A percentile compares a stretch with the other conserved stretches of the same genome.
phyloP scores from a whole-genome alignment of 2,797 vertebrate genomes.

The Argya squamiceps region DNA sequence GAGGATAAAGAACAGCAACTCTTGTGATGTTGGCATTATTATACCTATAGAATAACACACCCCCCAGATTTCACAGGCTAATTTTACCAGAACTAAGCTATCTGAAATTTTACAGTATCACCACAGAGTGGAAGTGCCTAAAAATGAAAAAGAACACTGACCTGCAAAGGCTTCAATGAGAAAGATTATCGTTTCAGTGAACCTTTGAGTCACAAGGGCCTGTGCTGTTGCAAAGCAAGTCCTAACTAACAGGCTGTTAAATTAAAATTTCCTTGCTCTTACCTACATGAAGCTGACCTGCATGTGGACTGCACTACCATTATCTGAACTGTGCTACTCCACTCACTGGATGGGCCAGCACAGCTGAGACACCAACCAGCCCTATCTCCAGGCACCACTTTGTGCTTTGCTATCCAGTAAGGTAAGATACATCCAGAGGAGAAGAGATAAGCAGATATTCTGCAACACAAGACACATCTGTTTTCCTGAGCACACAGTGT shows the following conservation, averaged over 20 bases:
- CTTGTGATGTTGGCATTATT: background rate
- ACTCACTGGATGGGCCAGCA: background rate
- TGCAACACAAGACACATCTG: background rate
- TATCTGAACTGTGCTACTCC: background rate
- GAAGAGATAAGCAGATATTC: background rate
- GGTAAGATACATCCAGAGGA: background rate
- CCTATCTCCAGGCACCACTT: background rate
- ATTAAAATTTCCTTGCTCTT: background rate
- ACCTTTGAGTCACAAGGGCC: background rate
- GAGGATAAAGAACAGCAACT: background rate
- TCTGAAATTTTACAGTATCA: background rate
- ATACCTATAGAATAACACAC: background rate
- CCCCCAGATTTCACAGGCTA: background rate
- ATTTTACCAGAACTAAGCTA: background rate
- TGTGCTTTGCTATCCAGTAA: background rate
- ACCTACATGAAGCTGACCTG: background rate
- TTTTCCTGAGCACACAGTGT: background rate
- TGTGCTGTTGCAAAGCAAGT: background rate
- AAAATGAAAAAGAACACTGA: background rate
- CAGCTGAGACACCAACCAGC: background rate
- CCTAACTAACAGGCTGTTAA: background rate
- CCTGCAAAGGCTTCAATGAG: background rate
- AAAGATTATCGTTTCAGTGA: background rate
- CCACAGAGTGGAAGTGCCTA: background rate
- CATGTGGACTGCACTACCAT: background rate